Evolutionary conservation across 2,797 vertebrate genomes (phyloP), one percentile per base, ranked within the genome.

Genomic region (Sternarchorhynchus goeldii): DNA sequence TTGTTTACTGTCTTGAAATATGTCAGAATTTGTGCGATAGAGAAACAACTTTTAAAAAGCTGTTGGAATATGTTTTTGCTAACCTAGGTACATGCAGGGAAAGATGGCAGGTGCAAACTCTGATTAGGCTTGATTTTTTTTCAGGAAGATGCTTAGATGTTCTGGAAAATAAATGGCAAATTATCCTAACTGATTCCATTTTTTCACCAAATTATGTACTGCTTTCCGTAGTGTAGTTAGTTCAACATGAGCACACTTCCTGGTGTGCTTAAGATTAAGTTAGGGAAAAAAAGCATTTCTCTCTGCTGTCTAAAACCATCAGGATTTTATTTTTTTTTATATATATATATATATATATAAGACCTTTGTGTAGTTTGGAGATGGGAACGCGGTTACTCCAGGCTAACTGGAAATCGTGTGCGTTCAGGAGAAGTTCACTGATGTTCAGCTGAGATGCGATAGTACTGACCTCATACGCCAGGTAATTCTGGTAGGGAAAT

Each of bases 101-200:
- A 57, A 0, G 50, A 41, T 32, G 25, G 20, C 16, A 57, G 34
- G n/a, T 62, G 36, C 32, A 50, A 16, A 57, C 16, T 53, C 57
- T 55, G 53, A 73, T 59, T 21, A 14, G 21, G 50, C 3, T 58
- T n/a, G n/a, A n/a, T n/a, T n/a, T 57, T 56, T 21, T 72, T 71
- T 69, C 6, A 12, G 10, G 10, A 50, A 50, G 45, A 12, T 12
- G 14, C 14, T 50, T 12, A 50, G 45, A 50, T 50, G 10, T 50
- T 50, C 45, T 50, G 45, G 14, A 50, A 10, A 12, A 14, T 50
- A 50, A 50, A 50, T 50, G 12, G 8, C 45, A 50, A 50, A 50
- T 50, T 50, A 50, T 50, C 6, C 45, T 12, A 50, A 50, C 39
- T 10, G 10, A 6, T 7, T 6, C 10, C 10, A 1, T 41, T 50